A percentile compares a stretch with the other conserved stretches of the same genome.
phyloP scores from a whole-genome alignment of 2,888 invertebrate genomes.

The Saturnia japonica region DNA sequence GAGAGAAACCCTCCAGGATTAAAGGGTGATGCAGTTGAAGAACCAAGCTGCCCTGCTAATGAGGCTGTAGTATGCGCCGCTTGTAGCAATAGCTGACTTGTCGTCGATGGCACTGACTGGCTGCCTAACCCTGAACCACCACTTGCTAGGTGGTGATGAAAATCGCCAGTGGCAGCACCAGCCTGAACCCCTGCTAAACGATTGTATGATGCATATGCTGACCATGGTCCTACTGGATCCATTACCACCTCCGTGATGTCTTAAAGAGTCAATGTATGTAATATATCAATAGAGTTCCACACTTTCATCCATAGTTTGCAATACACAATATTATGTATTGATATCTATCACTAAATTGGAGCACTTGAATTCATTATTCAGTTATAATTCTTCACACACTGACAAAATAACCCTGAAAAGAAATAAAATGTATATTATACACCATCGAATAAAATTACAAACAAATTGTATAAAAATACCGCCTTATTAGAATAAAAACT shows the following conservation, averaged over 20 bases:
- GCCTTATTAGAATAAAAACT: conserved; percentile 32
- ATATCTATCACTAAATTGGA: conserved; percentile 62
- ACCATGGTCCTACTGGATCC: conserved; percentile 96
- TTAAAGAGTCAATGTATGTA: conserved; percentile 66
- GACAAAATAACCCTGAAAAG: conserved; percentile 70
- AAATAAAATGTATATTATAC: conserved; percentile 42
- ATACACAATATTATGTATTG: conserved; percentile 58
- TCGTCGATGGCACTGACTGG: conserved; percentile 83
- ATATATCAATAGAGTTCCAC: conserved; percentile 78
- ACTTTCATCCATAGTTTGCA: conserved; percentile 80
- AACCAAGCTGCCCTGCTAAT: conserved; percentile 84
- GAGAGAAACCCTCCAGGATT: conserved; percentile 88
- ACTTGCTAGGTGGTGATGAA: conserved; percentile 86
- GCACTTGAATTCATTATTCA: conserved; percentile 63
- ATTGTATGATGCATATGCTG: conserved; percentile 91
- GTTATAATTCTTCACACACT: conserved; percentile 53
- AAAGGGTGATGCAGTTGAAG: conserved; percentile 84
- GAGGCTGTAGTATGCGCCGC: conserved; percentile 83
- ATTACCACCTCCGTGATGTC: conserved; percentile 84
- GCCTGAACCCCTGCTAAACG: conserved; percentile 88
- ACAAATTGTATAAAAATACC: conserved; percentile 34
- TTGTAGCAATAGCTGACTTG: conserved; percentile 86
- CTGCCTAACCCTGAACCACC: conserved; percentile 77
- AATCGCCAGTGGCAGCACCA: conserved; percentile 85
- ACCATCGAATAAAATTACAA: conserved; percentile 37